These are phyloP conservation scores for Hoplostethus atlanticus DNA, from an alignment of 2,797 vertebrate genomes.

Conservation along the genomic window DNA sequence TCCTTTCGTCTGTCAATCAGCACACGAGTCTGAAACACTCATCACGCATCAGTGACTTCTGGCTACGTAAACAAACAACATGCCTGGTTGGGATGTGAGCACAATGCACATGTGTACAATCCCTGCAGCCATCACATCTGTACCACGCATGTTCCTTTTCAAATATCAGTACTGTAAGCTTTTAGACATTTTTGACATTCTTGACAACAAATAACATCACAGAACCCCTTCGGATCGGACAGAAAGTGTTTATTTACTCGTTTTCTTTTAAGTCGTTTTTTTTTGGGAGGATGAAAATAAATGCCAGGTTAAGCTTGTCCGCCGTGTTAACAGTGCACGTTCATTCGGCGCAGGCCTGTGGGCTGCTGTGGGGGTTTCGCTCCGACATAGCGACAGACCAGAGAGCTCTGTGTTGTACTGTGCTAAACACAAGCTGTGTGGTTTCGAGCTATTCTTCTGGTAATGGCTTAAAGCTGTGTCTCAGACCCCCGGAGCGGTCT, in stretches of 20 bases:
- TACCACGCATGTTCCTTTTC: slow-evolving; percentile 46
- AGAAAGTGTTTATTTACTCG: slow-evolving; percentile 56
- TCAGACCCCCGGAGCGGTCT: slow-evolving; percentile 37
- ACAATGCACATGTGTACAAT: slow-evolving; percentile 35
- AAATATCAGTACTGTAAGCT: slow-evolving; percentile 28
- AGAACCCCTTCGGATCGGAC: slow-evolving; percentile 49
- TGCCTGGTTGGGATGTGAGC: slow-evolving; percentile 12
- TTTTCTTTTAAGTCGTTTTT: slow-evolving; percentile 48
- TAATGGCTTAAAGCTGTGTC: slow-evolving; percentile 79
- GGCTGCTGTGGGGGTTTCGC: slow-evolving; percentile 43
- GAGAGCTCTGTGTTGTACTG: slow-evolving; percentile 37
- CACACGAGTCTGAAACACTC: slow-evolving; percentile 14
- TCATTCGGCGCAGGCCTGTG: slow-evolving; percentile 59
- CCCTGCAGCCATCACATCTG: slow-evolving; percentile 61
- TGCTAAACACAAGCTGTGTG: slow-evolving; percentile 64
- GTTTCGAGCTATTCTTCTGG: slow-evolving; percentile 73
- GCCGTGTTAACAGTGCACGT: slow-evolving; percentile 52
- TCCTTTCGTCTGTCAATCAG: slow-evolving; percentile 38
- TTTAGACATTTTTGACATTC: slow-evolving; percentile 28
- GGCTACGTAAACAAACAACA: slow-evolving; percentile 48
- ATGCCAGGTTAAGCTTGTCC: slow-evolving; percentile 38
- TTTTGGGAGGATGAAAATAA: slow-evolving; percentile 26
- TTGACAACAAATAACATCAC: slow-evolving; percentile 44
- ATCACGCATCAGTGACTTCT: slow-evolving; percentile 37
- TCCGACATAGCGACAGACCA: slow-evolving; percentile 43